phyloP scores from a whole-genome alignment of 2,888 invertebrate species.

The Ephialtes manifestator region DNA sequence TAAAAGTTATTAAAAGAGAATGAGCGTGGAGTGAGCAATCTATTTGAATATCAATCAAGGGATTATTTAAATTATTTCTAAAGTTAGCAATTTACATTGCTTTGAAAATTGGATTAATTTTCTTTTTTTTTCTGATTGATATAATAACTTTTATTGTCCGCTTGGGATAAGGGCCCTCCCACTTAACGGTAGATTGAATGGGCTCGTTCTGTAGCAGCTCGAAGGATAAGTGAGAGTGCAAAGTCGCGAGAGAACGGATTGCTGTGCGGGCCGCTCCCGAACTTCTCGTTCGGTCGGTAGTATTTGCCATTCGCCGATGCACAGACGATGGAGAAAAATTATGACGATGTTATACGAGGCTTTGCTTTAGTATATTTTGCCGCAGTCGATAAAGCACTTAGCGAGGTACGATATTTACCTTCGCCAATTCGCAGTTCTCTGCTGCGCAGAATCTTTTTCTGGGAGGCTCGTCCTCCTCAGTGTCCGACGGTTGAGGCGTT shows the following conservation, averaged over 20 bases:
- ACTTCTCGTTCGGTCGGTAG: slow-evolving; percentile 44
- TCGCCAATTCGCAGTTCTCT: slow-evolving; percentile 88
- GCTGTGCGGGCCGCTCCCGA: neutral
- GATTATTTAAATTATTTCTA: neutral
- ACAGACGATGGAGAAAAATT: neutral
- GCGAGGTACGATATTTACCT: slow-evolving; percentile 78
- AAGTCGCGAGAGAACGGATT: slow-evolving; percentile 13
- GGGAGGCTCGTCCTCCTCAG: slow-evolving; percentile 90
- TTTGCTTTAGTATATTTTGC: neutral
- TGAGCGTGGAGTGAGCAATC: neutral
- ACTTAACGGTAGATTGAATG: slow-evolving; percentile 10
- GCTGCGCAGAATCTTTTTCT: slow-evolving; percentile 86
- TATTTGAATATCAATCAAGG: neutral
- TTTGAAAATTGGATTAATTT: neutral
- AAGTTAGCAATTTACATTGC: neutral
- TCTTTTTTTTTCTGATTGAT: neutral
- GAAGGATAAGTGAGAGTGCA: slow-evolving; percentile 72
- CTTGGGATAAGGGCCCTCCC: neutral
- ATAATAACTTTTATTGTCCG: neutral
- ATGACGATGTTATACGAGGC: neutral
- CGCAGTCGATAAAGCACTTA: slow-evolving; percentile 60
- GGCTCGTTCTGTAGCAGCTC: slow-evolving; percentile 54
- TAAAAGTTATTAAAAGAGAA: neutral
- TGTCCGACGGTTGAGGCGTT: slow-evolving; percentile 95
- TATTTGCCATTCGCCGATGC: slow-evolving; percentile 40